Conservation (phyloP, 2,797 vertebrate species). For the Cyprinella venusta region DNA sequence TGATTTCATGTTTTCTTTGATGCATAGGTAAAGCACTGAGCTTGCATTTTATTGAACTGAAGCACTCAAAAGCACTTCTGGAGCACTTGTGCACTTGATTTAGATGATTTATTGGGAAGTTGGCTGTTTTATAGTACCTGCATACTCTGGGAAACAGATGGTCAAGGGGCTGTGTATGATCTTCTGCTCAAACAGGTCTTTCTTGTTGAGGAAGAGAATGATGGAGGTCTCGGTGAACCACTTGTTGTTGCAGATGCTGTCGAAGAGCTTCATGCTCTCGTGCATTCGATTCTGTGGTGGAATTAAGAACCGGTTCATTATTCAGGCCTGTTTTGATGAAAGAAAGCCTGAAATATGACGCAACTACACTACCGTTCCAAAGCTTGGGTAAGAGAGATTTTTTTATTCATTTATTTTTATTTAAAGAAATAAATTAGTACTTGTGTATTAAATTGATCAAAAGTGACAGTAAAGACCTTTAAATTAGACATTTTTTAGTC, state of each 20-base stretch:
- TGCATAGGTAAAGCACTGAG: neutral
- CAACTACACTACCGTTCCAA: neutral
- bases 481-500: too few relatives aligned
- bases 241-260: slow-evolving; percentile 99
- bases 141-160: slow-evolving; percentile 98
- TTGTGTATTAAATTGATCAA: neutral
- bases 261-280: slow-evolving; percentile 99
- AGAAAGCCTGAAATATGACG: neutral
- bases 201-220: slow-evolving; percentile 99
- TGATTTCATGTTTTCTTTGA: neutral
- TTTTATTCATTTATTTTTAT: neutral
- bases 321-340: neutral
- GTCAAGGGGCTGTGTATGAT: slow-evolving; percentile 91
- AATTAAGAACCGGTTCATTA: slow-evolving; percentile 34
- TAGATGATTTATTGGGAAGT: neutral
- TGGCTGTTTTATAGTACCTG: slow-evolving; percentile 75
- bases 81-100: neutral
- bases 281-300: slow-evolving; percentile 95
- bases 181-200: slow-evolving; percentile 98
- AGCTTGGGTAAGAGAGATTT: neutral
- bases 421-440: neutral
- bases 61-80: neutral
- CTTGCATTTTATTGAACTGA: neutral
- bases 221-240: slow-evolving; percentile 99
- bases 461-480: neutral